Evolutionary conservation across 2,888 invertebrate genomes (phyloP).

Genomic region (Microchrysa polita): DNA sequence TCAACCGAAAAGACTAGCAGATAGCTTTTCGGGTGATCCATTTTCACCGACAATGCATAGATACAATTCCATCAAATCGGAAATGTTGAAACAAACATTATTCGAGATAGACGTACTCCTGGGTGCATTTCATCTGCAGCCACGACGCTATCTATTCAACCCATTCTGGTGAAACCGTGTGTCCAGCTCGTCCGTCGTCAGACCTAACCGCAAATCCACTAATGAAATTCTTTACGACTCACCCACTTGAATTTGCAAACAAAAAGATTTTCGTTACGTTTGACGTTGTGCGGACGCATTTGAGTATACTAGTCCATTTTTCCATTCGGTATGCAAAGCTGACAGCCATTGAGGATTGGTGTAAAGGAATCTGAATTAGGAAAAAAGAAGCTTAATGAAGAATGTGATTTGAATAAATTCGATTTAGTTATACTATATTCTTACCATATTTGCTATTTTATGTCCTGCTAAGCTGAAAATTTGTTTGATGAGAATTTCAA

Average conservation of each 20-base stretch:
- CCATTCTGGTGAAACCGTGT: not conserved
- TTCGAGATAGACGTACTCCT: not conserved
- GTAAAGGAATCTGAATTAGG: not conserved
- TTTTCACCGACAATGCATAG: slow-evolving; percentile 1
- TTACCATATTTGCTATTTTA: too few relatives aligned
- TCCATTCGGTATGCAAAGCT: slow-evolving; percentile 14
- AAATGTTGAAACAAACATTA: not conserved
- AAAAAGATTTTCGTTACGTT: not conserved
- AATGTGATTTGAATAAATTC: slow-evolving; percentile 12
- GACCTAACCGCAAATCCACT: slow-evolving; percentile 31
- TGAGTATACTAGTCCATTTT: too few relatives aligned
- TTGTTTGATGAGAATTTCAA: too few relatives aligned
- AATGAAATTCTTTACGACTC: slow-evolving; percentile 43
- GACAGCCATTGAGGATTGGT: not conserved
- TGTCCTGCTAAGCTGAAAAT: too few relatives aligned
- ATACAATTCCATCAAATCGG: not conserved
- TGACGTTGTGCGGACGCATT: too few relatives aligned
- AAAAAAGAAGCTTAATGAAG: not conserved
- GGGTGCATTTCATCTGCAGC: not conserved
- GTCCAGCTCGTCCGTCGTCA: not conserved
- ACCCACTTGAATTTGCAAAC: slow-evolving; percentile 15
- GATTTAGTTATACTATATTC: too few relatives aligned
- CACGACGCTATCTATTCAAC: not conserved
- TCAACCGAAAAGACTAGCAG: not conserved
- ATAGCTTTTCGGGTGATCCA: slow-evolving; percentile 12